phyloP scores from a whole-genome alignment of 2,888 invertebrate species.

The Bombylius major region DNA sequence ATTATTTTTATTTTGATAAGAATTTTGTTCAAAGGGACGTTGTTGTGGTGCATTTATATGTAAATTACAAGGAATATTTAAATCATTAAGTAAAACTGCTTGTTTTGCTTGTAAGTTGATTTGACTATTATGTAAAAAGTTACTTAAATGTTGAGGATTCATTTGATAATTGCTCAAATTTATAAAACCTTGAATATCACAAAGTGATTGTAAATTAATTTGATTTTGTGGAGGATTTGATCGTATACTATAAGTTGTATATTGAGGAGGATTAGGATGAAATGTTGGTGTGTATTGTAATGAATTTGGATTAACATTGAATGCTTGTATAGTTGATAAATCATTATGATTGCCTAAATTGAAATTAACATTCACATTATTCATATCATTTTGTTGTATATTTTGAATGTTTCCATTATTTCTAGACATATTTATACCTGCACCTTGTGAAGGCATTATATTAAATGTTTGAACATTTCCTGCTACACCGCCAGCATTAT shows the following conservation, averaged over 20 bases:
- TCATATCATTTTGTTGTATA: constrained; percentile 1
- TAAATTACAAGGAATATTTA: background rate
- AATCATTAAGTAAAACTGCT: constrained; percentile 8
- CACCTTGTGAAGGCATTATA: constrained; percentile 11
- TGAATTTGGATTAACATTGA: constrained; percentile 11
- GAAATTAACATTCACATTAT: constrained; percentile 9
- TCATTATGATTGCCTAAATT: constrained; percentile 9
- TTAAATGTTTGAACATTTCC: constrained; percentile 9
- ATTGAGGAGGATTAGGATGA: constrained; percentile 11
- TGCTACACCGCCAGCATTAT: constrained; percentile 3
- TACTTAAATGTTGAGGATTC: constrained; percentile 14
- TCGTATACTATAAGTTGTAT: constrained; percentile 10
- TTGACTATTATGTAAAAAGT: constrained; percentile 14
- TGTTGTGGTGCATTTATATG: background rate
- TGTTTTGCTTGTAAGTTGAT: constrained; percentile 16
- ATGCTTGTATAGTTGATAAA: constrained; percentile 5
- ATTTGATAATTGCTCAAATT: constrained; percentile 15
- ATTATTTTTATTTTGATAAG: no score
- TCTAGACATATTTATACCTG: background rate
- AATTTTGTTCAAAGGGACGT: background rate
- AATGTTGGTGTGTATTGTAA: constrained; percentile 12
- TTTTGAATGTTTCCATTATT: constrained; percentile 3
- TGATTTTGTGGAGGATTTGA: constrained; percentile 7
- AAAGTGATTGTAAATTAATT: constrained; percentile 6
- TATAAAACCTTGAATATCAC: constrained; percentile 12